These are phyloP conservation scores for Falco columbarius DNA, from an alignment of 2,797 vertebrate genomes.

Conservation along the genomic window DNA sequence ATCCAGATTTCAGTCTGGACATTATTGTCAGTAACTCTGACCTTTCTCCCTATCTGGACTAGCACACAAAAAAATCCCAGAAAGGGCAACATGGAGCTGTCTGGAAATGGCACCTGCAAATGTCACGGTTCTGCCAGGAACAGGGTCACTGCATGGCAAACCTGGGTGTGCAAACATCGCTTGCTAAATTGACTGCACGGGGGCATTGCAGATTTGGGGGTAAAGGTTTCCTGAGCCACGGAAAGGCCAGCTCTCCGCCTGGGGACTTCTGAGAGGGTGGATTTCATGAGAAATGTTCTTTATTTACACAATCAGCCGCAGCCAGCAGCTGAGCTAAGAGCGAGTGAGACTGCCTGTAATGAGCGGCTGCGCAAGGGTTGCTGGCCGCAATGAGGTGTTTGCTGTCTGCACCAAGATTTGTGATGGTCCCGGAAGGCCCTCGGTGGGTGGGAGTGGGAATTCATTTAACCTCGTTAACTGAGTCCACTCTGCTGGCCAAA, in stretches of 20 bases:
- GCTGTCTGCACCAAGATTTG: not conserved
- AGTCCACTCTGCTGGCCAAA: not conserved
- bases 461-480: rapidly evolving
- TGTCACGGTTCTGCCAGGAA: not conserved
- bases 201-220: not conserved
- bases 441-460: constrained; percentile 50
- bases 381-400: not conserved
- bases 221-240: not conserved
- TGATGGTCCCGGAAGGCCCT: not conserved
- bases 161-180: not conserved
- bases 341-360: not conserved
- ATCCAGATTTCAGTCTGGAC: not conserved
- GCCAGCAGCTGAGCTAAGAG: constrained; percentile 51
- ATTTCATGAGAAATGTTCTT: constrained; percentile 7
- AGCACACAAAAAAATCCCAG: not conserved
- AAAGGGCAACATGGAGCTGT: not conserved
- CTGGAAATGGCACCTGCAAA: not conserved
- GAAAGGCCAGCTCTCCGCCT: not conserved
- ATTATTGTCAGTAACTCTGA: not conserved
- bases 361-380: not conserved
- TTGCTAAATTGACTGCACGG: not conserved
- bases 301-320: not conserved
- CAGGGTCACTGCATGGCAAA: not conserved
- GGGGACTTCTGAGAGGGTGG: not conserved
- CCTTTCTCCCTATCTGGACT: not conserved